Conservation (phyloP, 2,797 vertebrate species). For the Rhinogobio ventralis region DNA sequence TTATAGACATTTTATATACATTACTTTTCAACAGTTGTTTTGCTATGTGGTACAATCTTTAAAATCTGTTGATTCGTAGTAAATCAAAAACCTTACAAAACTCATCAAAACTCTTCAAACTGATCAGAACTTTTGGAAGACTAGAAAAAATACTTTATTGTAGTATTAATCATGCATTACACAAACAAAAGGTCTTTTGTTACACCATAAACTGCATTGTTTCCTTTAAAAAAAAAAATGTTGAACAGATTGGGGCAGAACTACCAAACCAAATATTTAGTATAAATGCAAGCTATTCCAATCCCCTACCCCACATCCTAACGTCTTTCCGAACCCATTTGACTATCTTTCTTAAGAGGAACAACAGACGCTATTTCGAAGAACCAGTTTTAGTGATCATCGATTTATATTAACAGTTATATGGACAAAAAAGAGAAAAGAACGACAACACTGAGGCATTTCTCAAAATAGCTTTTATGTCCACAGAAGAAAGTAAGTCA, state of each 20-base stretch:
- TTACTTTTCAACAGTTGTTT: conserved; percentile 93
- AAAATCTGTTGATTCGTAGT: conserved; percentile 94
- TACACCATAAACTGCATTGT: conserved; percentile 88
- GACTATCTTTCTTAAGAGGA: not conserved
- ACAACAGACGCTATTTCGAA: not conserved
- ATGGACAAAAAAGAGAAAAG: no score
- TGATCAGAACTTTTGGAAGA: conserved; percentile 93
- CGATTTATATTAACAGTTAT: not conserved
- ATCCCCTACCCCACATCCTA: conserved; percentile 63
- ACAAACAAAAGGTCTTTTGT: conserved; percentile 90
- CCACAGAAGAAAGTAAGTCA: not conserved
- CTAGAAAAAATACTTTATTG: conserved; percentile 99
- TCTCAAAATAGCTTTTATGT: not conserved
- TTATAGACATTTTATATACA: conserved; percentile 99
- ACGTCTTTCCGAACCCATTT: not conserved
- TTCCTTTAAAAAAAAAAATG: conserved; percentile 71
- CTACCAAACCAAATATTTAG: conserved; percentile 73
- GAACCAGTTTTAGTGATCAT: not conserved
- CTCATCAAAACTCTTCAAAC: conserved; percentile 94
- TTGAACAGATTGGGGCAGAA: conserved; percentile 72
- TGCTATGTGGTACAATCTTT: conserved; percentile 97
- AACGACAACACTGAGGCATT: not conserved
- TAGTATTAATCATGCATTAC: conserved; percentile 96
- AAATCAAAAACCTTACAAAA: conserved; percentile 95
- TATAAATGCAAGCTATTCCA: conserved; percentile 75